phyloP scores from a whole-genome alignment of 2,888 invertebrate species.

The Seira ritae region DNA sequence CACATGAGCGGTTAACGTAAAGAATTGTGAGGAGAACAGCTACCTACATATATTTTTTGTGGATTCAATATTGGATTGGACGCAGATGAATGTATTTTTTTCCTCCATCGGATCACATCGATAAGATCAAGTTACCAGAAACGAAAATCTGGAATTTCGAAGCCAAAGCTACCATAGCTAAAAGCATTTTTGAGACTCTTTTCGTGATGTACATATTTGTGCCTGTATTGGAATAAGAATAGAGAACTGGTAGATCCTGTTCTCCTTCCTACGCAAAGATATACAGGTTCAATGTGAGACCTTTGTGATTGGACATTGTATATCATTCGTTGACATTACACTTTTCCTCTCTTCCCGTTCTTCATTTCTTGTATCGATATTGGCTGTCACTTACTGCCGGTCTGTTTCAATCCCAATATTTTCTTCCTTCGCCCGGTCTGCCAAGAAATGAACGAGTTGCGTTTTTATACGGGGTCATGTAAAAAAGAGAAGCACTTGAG shows the following conservation, averaged over 20 bases:
- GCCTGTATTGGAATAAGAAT: neutral
- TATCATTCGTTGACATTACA: constrained; percentile 53
- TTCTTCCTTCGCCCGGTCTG: constrained; percentile 13
- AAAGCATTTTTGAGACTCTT: neutral
- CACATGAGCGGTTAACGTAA: neutral
- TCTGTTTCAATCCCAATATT: constrained; percentile 53
- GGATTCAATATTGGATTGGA: constrained; percentile 29
- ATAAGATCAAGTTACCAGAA: constrained; percentile 15
- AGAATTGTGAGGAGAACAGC: constrained; percentile 19
- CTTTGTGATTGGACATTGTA: constrained; percentile 63
- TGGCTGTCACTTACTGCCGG: constrained; percentile 56
- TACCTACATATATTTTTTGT: constrained; percentile 33
- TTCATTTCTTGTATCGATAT: constrained; percentile 45
- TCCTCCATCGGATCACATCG: neutral
- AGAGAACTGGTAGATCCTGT: neutral
- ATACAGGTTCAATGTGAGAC: constrained; percentile 52
- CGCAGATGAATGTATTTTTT: constrained; percentile 37
- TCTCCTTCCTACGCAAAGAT: neutral
- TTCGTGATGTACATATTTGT: too few relatives aligned
- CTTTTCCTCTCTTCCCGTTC: constrained; percentile 22
- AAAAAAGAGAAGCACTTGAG: constrained; percentile 26
- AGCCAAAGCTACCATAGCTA: too few relatives aligned
- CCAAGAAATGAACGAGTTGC: neutral
- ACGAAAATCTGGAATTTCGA: too few relatives aligned
- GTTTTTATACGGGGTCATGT: neutral